Conservation (phyloP, 2,797 vertebrate genomes). For the Enteromius viviparus region DNA sequence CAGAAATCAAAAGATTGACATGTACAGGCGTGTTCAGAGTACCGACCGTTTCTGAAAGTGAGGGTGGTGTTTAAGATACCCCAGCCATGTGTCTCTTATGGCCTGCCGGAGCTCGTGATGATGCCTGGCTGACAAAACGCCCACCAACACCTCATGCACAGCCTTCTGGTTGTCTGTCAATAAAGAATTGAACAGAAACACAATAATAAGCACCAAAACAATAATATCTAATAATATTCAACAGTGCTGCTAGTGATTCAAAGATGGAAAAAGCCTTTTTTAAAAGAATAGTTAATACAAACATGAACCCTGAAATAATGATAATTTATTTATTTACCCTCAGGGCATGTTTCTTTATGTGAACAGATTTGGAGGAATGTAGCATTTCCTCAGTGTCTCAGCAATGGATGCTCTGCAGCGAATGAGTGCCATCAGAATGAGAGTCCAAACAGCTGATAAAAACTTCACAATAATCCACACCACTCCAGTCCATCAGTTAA, state of each 20-base stretch:
- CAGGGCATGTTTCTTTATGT: too few relatives aligned
- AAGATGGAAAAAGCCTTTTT: neutral
- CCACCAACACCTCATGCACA: constrained; percentile 87
- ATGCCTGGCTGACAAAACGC: constrained; percentile 91
- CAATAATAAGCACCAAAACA: neutral
- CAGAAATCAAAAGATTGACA: neutral
- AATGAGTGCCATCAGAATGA: too few relatives aligned
- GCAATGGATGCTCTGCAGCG: neutral
- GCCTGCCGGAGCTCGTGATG: constrained; percentile 86
- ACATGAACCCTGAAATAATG: too few relatives aligned
- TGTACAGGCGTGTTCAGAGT: neutral
- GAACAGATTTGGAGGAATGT: too few relatives aligned
- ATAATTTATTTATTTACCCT: too few relatives aligned
- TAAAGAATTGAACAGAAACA: constrained; percentile 5
- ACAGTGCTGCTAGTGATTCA: neutral
- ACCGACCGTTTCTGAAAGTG: constrained; percentile 84
- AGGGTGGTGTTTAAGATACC: constrained; percentile 83
- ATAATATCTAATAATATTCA: neutral
- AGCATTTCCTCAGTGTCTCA: neutral
- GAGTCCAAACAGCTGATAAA: too few relatives aligned
- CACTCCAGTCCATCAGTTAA: too few relatives aligned
- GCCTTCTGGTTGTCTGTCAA: constrained; percentile 9
- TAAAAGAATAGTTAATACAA: neutral
- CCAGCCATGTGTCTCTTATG: constrained; percentile 93
- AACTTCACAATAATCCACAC: too few relatives aligned